phyloP scores from a whole-genome alignment of 2,888 invertebrate species.

The Drosophila cognata region DNA sequence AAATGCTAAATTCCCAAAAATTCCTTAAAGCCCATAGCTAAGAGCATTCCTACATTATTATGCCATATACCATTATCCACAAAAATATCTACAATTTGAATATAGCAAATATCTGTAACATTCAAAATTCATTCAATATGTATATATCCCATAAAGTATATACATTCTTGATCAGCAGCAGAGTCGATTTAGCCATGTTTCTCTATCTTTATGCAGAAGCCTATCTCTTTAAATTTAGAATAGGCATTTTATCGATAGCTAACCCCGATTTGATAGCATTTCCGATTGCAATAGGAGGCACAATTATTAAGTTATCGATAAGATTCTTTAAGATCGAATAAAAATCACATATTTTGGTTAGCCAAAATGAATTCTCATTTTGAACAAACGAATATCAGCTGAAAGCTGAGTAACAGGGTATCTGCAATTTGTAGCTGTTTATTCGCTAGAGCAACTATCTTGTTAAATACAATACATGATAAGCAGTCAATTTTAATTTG shows the following conservation, averaged over 20 bases:
- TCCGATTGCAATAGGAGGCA: no score
- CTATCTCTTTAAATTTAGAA: not conserved
- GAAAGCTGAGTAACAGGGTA: not conserved
- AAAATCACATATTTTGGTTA: not conserved
- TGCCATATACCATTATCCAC: no score
- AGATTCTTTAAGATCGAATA: not conserved
- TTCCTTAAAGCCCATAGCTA: not conserved
- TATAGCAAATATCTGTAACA: not conserved
- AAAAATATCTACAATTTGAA: not conserved
- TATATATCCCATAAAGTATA: not conserved
- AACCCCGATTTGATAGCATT: not conserved
- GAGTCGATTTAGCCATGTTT: not conserved
- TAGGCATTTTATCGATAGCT: not conserved
- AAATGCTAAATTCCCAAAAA: no score
- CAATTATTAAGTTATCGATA: not conserved
- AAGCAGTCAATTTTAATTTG: not conserved
- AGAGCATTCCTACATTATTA: not conserved
- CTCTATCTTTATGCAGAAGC: not conserved
- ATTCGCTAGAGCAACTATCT: not conserved
- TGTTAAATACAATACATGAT: not conserved
- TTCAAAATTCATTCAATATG: no score
- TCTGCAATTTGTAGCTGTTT: not conserved
- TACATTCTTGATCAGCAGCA: not conserved
- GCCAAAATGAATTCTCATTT: not conserved
- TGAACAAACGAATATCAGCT: not conserved